Percentiles rank a stretch among this genome's conserved stretches.
Conservation (phyloP, 2,888 invertebrate genomes). For the Oligia strigilis region DNA sequence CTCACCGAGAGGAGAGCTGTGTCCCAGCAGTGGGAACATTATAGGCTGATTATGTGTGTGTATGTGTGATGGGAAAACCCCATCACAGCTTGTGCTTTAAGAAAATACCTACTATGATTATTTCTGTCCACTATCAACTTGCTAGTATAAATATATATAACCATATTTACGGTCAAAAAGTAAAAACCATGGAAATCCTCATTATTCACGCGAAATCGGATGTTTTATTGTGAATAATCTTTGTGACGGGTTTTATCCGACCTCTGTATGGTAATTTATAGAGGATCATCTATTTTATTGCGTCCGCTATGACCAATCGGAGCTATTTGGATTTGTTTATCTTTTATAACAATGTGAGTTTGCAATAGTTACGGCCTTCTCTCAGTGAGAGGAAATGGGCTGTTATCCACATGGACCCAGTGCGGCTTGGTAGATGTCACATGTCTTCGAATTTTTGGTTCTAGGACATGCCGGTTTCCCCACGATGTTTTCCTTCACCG, state of each 20-base stretch:
- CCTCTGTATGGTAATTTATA: slow-evolving; percentile 56
- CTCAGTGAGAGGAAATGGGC: not conserved
- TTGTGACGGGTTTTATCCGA: slow-evolving; percentile 55
- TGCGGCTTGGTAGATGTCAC: not conserved
- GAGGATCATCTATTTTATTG: slow-evolving; percentile 62
- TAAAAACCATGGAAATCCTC: slow-evolving; percentile 23
- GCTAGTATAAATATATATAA: not conserved
- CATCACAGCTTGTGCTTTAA: not conserved
- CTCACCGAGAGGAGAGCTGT: no score
- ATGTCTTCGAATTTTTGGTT: no score
- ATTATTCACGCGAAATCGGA: slow-evolving; percentile 51
- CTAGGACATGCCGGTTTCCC: not conserved
- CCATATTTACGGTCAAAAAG: slow-evolving; percentile 6
- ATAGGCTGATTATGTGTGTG: not conserved
- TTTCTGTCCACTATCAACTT: not conserved
- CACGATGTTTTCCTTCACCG: not conserved
- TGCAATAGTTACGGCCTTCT: slow-evolving; percentile 19
- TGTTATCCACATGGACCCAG: not conserved
- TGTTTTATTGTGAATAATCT: slow-evolving; percentile 62
- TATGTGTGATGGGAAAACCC: not conserved
- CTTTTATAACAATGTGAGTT: slow-evolving; percentile 30
- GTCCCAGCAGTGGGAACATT: no score
- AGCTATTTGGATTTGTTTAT: slow-evolving; percentile 49
- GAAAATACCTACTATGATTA: not conserved
- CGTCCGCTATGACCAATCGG: slow-evolving; percentile 39